These are phyloP conservation scores for Salvator merianae DNA, from an alignment of 2,113 vertebrate genomes.

Conservation along the genomic window DNA sequence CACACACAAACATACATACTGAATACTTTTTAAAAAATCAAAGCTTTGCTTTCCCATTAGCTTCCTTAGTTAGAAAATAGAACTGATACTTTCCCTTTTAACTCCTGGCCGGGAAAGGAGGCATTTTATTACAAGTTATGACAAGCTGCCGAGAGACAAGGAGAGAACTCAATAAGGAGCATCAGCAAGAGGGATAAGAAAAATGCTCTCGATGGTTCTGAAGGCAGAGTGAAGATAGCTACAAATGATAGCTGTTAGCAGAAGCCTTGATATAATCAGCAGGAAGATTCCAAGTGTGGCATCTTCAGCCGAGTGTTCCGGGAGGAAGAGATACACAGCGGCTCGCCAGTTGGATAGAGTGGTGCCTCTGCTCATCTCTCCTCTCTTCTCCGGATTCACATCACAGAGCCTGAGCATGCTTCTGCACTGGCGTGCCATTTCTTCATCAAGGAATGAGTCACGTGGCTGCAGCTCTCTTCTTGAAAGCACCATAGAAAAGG, in stretches of 20 bases:
- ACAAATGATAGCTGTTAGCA: slow-evolving; percentile 74
- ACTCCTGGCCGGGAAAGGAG: slow-evolving; percentile 64
- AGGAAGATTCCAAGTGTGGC: slow-evolving; percentile 51
- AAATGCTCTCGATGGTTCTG: slow-evolving; percentile 70
- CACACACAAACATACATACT: not conserved
- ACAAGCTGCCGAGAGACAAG: slow-evolving; percentile 76
- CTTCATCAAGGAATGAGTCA: slow-evolving; percentile 13
- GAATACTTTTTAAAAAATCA: slow-evolving; percentile 26
- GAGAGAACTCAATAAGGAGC: slow-evolving; percentile 69
- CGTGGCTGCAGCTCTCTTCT: slow-evolving; percentile 30
- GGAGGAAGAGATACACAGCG: no score
- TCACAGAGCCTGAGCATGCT: not conserved
- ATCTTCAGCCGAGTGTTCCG: not conserved
- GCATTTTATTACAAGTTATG: slow-evolving; percentile 82
- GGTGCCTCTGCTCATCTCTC: not conserved
- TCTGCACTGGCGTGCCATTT: not conserved
- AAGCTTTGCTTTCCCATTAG: slow-evolving; percentile 45
- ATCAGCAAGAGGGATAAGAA: slow-evolving; percentile 69
- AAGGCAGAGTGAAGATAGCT: slow-evolving; percentile 72
- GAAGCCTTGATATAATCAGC: slow-evolving; percentile 68
- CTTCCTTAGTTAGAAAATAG: slow-evolving; percentile 74
- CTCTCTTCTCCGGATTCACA: slow-evolving; percentile 2
- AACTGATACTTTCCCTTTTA: slow-evolving; percentile 79
- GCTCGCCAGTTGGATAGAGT: not conserved
- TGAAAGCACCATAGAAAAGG: not conserved